Conservation (phyloP, 2,888 invertebrate species). For the Herminia tarsipennalis region DNA sequence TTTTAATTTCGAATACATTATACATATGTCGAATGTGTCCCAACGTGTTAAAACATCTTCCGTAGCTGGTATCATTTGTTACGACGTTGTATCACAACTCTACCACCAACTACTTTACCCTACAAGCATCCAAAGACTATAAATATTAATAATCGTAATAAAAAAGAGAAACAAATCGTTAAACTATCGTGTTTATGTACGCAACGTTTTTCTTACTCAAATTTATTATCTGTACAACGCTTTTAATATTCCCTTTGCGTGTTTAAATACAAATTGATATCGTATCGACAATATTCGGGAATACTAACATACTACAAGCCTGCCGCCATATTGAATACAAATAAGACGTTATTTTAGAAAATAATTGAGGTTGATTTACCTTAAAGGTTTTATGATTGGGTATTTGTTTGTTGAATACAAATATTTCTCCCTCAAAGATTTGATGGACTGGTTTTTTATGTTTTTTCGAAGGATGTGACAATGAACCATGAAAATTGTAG, state of each 20-base stretch:
- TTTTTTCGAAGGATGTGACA: no score
- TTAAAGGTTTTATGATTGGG: constrained; percentile 27
- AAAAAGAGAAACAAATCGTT: constrained; percentile 43
- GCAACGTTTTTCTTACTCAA: constrained; percentile 38
- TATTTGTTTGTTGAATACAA: constrained; percentile 21
- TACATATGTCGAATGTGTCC: constrained; percentile 3
- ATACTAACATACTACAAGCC: constrained; percentile 70
- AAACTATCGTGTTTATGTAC: constrained; percentile 40
- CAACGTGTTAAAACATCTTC: constrained; percentile 19
- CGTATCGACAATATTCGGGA: constrained; percentile 69
- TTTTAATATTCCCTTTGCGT: constrained; percentile 62
- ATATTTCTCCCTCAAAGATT: constrained; percentile 19
- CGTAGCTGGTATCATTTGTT: constrained; percentile 25
- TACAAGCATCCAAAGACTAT: constrained; percentile 31
- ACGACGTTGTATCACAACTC: constrained; percentile 21
- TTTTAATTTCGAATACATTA: constrained; percentile 13
- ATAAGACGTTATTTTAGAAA: constrained; percentile 58
- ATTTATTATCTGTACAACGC: constrained; percentile 44
- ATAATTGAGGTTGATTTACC: constrained; percentile 45
- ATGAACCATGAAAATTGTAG: no score
- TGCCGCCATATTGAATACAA: constrained; percentile 60
- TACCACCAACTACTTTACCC: constrained; percentile 11
- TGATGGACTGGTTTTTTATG: no score
- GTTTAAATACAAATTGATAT: constrained; percentile 79
- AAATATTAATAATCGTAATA: constrained; percentile 47